Percentiles rank a stretch among this genome's conserved stretches.
Conservation (phyloP, 2,888 invertebrate genomes). For the Onthophagus sagittarius region DNA sequence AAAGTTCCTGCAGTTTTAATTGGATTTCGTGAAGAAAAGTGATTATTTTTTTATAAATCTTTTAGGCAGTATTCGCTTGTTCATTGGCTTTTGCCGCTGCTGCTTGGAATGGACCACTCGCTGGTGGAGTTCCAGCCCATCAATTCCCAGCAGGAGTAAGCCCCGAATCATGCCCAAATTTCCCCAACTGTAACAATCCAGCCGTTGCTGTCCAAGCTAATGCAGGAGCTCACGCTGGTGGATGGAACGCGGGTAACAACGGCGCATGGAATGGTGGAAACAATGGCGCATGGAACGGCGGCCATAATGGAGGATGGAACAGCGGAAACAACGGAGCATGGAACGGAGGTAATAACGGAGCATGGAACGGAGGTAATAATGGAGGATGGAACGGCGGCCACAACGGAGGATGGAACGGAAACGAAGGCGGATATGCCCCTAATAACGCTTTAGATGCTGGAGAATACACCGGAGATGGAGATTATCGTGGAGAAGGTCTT, state of each 20-base stretch:
- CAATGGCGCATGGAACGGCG: conserved; percentile 27
- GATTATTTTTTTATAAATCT: neutral
- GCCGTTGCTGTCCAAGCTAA: conserved; percentile 44
- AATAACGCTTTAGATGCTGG: conserved; percentile 42
- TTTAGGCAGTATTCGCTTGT: conserved; percentile 43
- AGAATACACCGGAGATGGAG: conserved; percentile 46
- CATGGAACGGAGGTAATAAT: conserved; percentile 14
- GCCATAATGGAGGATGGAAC: conserved; percentile 27
- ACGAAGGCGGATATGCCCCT: conserved; percentile 15
- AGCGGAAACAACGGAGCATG: conserved; percentile 28
- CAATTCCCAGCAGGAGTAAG: conserved; percentile 47
- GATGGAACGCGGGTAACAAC: conserved; percentile 26
- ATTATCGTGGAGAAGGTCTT: conserved; percentile 48
- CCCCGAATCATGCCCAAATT: conserved; percentile 48
- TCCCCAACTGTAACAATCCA: conserved; percentile 46
- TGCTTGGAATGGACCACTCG: conserved; percentile 45
- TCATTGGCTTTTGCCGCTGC: conserved; percentile 39
- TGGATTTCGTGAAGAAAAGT: conserved; percentile 9
- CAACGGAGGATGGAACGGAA: conserved; percentile 16
- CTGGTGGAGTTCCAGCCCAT: conserved; percentile 45
- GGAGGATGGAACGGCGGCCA: conserved; percentile 4
- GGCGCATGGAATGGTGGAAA: conserved; percentile 26
- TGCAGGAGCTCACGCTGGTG: conserved; percentile 32
- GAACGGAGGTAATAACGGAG: conserved; percentile 16
- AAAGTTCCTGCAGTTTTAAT: conserved; percentile 14